Evolutionary conservation across 1,140 invertebrate species (phyloP), one percentile per base, ranked within the genome.

Genomic region (Phocides pigmalion): DNA sequence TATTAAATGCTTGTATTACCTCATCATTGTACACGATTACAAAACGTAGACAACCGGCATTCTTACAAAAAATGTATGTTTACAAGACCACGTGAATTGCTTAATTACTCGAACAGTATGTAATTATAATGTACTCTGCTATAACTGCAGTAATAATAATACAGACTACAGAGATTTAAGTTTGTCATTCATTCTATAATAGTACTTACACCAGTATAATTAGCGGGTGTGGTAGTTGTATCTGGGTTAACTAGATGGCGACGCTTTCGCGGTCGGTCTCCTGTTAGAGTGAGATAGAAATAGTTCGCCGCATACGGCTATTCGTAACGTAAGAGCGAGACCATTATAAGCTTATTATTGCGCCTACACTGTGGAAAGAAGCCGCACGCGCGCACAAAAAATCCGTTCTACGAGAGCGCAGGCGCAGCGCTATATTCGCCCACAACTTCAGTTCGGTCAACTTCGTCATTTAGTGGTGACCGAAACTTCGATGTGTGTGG

Each of bases 391-490:
- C 82, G 79, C 69, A 87, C 82, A 89, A 89, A 91, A 90, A 91
- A 89, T 78, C 65, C 81, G 87, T 82, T 82, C 76, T 81, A 85
- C 75, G 70, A 89, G 81, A 87, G 82, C 86, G 82, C 87, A 87
- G 73, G 87, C 87, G 84, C 88, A 87, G 79, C 82, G 75, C 84
- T 89, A 86, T 89, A 86, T 84, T 91, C 89, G 81, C 87, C 84
- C 86, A 87, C 87, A 91, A 91, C 89, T 91, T 91, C 89, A 91
- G 76, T 85, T 84, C 87, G 84, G 87, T 89, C 77, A 88, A 87
- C 83, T 91, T 79, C 86, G 82, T 87, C 86, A 89, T 87, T 84
- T 88, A 91, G 91, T 92, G 87, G 90, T 90, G 90, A 82, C 86
- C 87, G 82, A 87, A 89, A 85, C 89, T 77, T 84, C 78, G 85